Evolutionary conservation across 2,888 invertebrate genomes (phyloP).

Genomic region (Acanthosepion pharaonis): DNA sequence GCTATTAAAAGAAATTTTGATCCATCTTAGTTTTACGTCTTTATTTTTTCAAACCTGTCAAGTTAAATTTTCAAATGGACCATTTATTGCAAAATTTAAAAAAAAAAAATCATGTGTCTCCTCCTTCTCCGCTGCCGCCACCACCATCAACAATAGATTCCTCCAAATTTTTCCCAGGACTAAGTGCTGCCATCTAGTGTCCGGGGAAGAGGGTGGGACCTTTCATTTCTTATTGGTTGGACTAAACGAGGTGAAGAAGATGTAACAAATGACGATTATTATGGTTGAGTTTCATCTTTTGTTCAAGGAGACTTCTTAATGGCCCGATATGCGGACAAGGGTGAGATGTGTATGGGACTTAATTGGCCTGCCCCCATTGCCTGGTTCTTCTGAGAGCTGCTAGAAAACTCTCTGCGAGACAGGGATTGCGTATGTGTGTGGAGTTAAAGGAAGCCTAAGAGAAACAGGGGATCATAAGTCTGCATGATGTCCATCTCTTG

Average conservation of each 20-base stretch:
- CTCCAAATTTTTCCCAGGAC: not conserved
- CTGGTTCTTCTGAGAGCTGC: not conserved
- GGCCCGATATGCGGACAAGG: not conserved
- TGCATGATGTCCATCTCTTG: not conserved
- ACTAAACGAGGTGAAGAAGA: not conserved
- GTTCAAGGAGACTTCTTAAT: not conserved
- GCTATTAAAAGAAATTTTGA: not conserved
- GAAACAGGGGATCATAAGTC: not conserved
- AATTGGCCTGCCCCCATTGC: not conserved
- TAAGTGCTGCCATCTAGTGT: not conserved
- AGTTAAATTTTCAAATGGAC: not conserved
- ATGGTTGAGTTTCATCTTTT: not conserved
- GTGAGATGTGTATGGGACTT: constrained; percentile 22
- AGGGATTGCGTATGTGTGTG: not conserved
- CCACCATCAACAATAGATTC: not conserved
- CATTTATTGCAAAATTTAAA: not conserved
- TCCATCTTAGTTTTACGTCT: not conserved
- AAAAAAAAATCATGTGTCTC: not conserved
- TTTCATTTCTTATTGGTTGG: not conserved
- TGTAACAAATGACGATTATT: not conserved
- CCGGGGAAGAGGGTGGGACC: not conserved
- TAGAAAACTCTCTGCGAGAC: not conserved
- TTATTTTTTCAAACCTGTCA: constrained; percentile 4
- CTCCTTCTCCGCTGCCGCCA: too few species aligned
- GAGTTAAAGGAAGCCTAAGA: not conserved